A percentile compares a stretch with the other conserved stretches of the same genome.
Evolutionary conservation across 2,888 invertebrate genomes (phyloP).

Genomic region (Mesochorus sp.): DNA sequence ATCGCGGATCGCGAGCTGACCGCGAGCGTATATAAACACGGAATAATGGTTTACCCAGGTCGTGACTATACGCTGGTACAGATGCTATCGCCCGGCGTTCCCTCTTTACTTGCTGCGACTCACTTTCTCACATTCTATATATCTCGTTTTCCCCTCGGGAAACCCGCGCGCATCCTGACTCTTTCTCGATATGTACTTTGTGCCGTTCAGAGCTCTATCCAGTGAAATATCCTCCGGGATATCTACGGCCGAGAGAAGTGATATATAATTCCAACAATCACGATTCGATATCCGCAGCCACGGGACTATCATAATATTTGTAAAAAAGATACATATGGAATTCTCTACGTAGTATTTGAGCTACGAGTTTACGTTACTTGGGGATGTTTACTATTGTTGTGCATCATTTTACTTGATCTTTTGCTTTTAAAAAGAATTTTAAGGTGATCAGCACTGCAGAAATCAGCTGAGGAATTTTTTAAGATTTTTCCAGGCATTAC

Average conservation of each 20-base stretch:
- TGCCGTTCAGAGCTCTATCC: slow-evolving; percentile 26
- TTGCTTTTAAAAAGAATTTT: neutral
- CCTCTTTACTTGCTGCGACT: neutral
- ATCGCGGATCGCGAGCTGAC: slow-evolving; percentile 60
- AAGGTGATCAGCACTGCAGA: too few relatives aligned
- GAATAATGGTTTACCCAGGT: slow-evolving; percentile 64
- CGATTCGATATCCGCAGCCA: slow-evolving; percentile 51
- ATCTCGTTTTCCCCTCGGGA: slow-evolving; percentile 31
- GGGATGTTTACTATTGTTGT: neutral
- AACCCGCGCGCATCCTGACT: slow-evolving; percentile 25
- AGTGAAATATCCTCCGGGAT: slow-evolving; percentile 49
- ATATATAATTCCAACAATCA: slow-evolving; percentile 57
- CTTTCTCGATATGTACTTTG: slow-evolving; percentile 42
- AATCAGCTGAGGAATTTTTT: too few relatives aligned
- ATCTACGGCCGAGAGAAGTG: slow-evolving; percentile 44
- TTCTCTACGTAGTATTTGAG: neutral
- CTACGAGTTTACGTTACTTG: neutral
- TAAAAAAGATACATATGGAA: slow-evolving; percentile 30
- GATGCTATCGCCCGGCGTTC: slow-evolving; percentile 33
- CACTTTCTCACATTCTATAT: neutral
- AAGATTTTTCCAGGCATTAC: too few relatives aligned
- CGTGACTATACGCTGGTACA: slow-evolving; percentile 37
- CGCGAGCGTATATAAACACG: slow-evolving; percentile 70
- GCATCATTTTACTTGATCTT: neutral
- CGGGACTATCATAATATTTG: slow-evolving; percentile 56